Base-by-base conservation (phyloP, 2,113 vertebrate genomes). In the Ornithorhynchus anatinus region DNA sequence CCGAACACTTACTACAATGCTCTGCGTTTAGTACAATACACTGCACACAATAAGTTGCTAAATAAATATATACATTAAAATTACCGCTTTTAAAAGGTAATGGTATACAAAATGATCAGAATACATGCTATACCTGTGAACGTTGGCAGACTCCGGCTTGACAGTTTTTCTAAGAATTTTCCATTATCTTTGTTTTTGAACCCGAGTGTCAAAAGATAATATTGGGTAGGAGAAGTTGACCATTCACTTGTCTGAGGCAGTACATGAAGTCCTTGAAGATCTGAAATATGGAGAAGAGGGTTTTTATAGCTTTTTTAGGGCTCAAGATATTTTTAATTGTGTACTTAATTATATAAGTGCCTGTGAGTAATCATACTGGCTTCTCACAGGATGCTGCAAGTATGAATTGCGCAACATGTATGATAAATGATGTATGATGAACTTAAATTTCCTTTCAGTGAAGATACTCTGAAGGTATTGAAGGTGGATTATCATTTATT, bases 121-220 rank as follows among this genome's bases (percentile, higher is more conserved):
- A n/a, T n/a, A n/a, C n/a, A n/a, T 27, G 8, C 25, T 29, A 17
- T 75, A 93, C 89, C 91, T 85, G 84, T 87, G 77, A 93, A 92
- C 42, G 69, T 63, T 20, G 90, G 85, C 38, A 89, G 54, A 47
- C 72, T 93, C 69, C 80, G 84, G 11, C 16, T 81, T 39, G 84
- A 84, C 50, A 89, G 39, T 53, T 87, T 93, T 77, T 90, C 84
- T 47, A 94, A 72, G 56, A 84, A 85, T 71, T 88, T 85, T 20
- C 88, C 91, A 36, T 92, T 79, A 12, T 79, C 58, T 47, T 88
- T 89, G 48, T 53, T 91, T 77, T 64, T 92, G 79, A 95, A 94
- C 8, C 89, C 90, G 66, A 92, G 76, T 2, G 89, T 94, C 58
- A 94, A 62, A 25, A 77, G 66, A 60, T 92, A 91, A 14, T 73